These are phyloP conservation scores for Nematopogon swammerdamellus DNA, from an alignment of 2,888 invertebrate species.

Conservation along the genomic window DNA sequence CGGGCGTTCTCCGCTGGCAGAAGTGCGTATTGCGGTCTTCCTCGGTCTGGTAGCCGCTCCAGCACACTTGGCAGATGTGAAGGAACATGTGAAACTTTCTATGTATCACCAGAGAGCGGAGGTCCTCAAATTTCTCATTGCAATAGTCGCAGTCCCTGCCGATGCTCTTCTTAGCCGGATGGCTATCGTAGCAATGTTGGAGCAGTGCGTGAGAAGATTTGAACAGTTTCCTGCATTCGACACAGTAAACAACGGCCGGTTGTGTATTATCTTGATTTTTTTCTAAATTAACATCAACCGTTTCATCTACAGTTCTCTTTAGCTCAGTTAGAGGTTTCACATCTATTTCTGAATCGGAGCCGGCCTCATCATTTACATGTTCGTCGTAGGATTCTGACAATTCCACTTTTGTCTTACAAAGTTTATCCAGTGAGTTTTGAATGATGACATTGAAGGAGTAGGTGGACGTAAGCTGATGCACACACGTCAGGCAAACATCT, in stretches of 20 bases:
- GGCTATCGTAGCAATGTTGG: conserved; percentile 33
- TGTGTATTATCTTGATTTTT: not conserved
- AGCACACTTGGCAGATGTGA: conserved; percentile 41
- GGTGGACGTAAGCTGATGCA: conserved; percentile 41
- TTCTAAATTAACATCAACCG: not conserved
- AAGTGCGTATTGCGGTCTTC: conserved; percentile 27
- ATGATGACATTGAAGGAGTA: conserved; percentile 45
- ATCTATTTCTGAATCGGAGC: not conserved
- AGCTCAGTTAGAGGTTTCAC: not conserved
- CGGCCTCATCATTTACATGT: not conserved
- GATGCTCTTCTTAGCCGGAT: conserved; percentile 26
- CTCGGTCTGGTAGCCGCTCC: conserved; percentile 36
- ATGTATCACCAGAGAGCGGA: conserved; percentile 36
- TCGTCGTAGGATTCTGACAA: not conserved
- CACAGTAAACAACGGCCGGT: conserved; percentile 25
- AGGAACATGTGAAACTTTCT: conserved; percentile 42
- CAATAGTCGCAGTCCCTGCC: conserved; percentile 47
- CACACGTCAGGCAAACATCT: conserved; percentile 40
- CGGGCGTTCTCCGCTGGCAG: conserved; percentile 25
- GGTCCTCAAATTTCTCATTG: conserved; percentile 44
- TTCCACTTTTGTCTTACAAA: not conserved
- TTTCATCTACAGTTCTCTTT: not conserved
- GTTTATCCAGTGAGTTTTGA: not conserved
- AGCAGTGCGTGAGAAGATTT: conserved; percentile 23
- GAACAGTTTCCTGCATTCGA: conserved; percentile 40